Conservation (phyloP, 1,140 invertebrate species). For the Drosophila lowei region DNA sequence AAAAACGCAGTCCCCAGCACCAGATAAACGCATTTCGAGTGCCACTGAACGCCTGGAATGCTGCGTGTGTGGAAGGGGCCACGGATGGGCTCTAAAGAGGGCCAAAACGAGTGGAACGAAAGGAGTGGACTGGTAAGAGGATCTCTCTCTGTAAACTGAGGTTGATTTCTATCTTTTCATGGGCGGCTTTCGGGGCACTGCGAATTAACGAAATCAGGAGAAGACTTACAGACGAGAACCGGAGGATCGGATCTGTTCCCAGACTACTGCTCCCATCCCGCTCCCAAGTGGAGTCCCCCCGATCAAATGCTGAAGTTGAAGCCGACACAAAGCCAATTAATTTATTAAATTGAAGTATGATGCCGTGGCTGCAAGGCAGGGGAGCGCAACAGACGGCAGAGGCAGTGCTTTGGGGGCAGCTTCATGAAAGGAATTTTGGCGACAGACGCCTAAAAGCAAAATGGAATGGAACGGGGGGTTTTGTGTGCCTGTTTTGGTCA, state of each 20-base stretch:
- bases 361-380: constrained; percentile 3
- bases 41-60: constrained; percentile 68
- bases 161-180: constrained; percentile 74
- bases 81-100: background rate
- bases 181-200: constrained; percentile 46
- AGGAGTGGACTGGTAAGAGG: constrained; percentile 41
- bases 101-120: too few relatives aligned
- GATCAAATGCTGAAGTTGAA: constrained; percentile 48
- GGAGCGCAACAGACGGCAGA: too few relatives aligned
- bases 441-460: constrained; percentile 82
- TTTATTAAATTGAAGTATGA: constrained; percentile 83
- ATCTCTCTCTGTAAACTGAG: constrained; percentile 42
- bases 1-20: constrained; percentile 53
- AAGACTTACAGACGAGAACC: constrained; percentile 28
- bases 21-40: constrained; percentile 44
- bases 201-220: constrained; percentile 61
- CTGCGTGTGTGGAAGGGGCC: background rate
- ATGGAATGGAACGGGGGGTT: constrained; percentile 38
- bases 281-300: constrained; percentile 35
- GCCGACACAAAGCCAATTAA: constrained; percentile 82
- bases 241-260: constrained; percentile 40
- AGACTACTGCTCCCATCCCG: background rate
- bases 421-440: constrained; percentile 80
- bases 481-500: constrained; percentile 78
- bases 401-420: too few relatives aligned